Conservation (phyloP, 2,888 invertebrate genomes). For the Hymenopus coronatus region DNA sequence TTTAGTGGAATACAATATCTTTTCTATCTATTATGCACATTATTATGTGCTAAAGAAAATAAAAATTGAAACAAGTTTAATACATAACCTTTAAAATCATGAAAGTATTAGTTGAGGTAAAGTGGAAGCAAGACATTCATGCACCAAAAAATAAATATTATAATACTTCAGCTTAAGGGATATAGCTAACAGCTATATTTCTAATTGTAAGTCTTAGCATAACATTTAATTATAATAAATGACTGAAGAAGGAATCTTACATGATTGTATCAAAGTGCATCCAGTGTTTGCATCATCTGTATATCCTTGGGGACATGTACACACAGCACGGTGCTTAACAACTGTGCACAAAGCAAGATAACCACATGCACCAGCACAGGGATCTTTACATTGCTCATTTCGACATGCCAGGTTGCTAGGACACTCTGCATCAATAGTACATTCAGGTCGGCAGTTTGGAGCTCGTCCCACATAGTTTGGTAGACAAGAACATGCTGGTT, state of each 20-base stretch:
- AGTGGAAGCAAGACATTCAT: too few relatives aligned
- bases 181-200: background rate
- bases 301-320: conserved; percentile 78
- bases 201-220: background rate
- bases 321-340: conserved; percentile 78
- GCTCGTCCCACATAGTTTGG: conserved; percentile 79
- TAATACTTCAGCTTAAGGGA: too few relatives aligned
- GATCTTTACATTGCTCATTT: conserved; percentile 78
- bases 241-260: conserved; percentile 42
- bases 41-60: too few relatives aligned
- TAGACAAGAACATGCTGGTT: conserved; percentile 82
- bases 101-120: too few relatives aligned
- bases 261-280: conserved; percentile 49
- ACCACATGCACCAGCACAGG: conserved; percentile 78
- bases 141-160: too few relatives aligned
- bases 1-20: too few relatives aligned
- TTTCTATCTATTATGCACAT: too few relatives aligned
- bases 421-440: conserved; percentile 76
- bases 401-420: conserved; percentile 76
- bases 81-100: too few relatives aligned
- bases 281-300: conserved; percentile 70
- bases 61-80: too few relatives aligned
- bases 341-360: conserved; percentile 77
- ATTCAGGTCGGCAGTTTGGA: conserved; percentile 83
- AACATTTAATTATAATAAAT: conserved; percentile 31